Conservation (phyloP, 2,888 invertebrate genomes). For the Holacanthella duospinosa region DNA sequence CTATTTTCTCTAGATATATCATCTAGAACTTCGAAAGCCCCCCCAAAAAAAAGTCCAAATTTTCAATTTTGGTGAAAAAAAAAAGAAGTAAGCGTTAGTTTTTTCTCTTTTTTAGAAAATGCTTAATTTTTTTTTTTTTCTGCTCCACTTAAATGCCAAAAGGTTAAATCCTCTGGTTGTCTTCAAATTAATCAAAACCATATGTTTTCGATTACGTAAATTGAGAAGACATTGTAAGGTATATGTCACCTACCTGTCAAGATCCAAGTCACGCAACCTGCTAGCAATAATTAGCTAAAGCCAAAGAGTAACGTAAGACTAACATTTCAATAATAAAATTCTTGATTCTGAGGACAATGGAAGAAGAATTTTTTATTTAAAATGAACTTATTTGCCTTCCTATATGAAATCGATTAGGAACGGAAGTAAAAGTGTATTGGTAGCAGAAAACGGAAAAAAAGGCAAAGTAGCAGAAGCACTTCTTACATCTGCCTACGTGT, state of each 20-base stretch:
- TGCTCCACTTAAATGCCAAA: too few species aligned
- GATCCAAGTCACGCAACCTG: not conserved
- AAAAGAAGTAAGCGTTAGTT: too few species aligned
- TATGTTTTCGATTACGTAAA: too few species aligned
- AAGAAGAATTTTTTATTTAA: not conserved
- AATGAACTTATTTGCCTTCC: not conserved
- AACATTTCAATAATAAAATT: not conserved
- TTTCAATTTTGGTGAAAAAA: too few species aligned
- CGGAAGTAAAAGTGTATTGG: not conserved
- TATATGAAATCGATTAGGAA: not conserved
- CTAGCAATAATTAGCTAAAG: not conserved
- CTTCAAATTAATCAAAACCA: too few species aligned
- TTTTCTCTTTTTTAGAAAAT: too few species aligned
- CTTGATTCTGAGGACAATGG: not conserved
- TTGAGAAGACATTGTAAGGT: too few species aligned
- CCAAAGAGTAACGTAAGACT: not conserved
- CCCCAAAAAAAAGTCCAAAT: too few species aligned
- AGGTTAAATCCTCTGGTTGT: too few species aligned
- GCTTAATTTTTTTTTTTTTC: too few species aligned
- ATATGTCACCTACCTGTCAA: not conserved
- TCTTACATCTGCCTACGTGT: not conserved
- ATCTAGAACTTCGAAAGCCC: too few species aligned
- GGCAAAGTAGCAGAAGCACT: not conserved
- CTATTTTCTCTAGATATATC: not conserved
- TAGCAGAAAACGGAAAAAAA: not conserved